Conservation (phyloP, 2,113 vertebrate species). For the Nettapus auritus region DNA sequence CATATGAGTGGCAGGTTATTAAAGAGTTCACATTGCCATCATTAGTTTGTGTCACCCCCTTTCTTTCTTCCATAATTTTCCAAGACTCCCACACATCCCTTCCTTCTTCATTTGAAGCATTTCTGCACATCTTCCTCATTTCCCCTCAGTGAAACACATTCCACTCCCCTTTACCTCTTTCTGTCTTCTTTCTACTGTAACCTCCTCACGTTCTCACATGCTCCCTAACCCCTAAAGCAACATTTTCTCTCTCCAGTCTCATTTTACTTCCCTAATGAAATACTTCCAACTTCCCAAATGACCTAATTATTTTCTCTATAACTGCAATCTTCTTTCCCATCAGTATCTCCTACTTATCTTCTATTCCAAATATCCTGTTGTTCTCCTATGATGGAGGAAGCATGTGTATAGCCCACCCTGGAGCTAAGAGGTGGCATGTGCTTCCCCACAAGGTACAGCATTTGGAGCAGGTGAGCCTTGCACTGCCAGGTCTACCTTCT, state of each 20-base stretch:
- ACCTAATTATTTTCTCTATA: neutral
- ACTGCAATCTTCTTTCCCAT: neutral
- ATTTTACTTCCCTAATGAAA: neutral
- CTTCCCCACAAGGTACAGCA: fast-evolving
- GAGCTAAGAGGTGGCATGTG: neutral
- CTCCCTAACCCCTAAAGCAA: neutral
- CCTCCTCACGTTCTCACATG: neutral
- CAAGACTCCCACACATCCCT: neutral
- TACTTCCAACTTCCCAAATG: neutral
- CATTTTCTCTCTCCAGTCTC: neutral
- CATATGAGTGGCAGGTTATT: neutral
- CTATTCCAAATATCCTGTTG: neutral
- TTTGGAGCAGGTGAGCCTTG: neutral
- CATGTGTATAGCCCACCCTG: fast-evolving
- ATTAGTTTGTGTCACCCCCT: neutral
- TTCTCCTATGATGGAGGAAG: neutral
- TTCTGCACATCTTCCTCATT: neutral
- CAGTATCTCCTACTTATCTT: neutral
- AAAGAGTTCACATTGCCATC: neutral
- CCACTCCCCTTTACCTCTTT: neutral
- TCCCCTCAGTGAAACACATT: neutral
- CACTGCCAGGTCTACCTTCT: neutral
- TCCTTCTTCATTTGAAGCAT: neutral
- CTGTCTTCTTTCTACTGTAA: neutral
- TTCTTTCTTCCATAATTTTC: neutral